Base-by-base conservation (phyloP, 2,797 vertebrate species). In the Brachyrhaphis roseni region DNA sequence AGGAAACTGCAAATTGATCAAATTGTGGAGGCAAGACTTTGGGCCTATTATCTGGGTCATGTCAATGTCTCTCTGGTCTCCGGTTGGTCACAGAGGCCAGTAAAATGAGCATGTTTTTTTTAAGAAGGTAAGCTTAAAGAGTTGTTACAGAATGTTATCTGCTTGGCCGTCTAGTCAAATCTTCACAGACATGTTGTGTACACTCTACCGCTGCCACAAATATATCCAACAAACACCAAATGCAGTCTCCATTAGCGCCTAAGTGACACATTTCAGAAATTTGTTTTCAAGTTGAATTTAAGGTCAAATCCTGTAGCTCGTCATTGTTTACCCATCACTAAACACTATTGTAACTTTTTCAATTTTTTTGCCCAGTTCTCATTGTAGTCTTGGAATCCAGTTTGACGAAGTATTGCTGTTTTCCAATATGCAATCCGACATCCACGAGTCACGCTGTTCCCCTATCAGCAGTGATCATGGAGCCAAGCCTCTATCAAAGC, bases 1-100 rank as follows among this genome's bases (percentile, higher is more conserved):
- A 92, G 87, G 92, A 93, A 94, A 94, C 94, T 84, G 92, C 94
- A 96, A 95, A 96, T 95, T 96, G 95, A 95, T 95, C 93, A 95
- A 96, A 96, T 95, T 96, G 95, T 95, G 88, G 93, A 94, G 88
- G 94, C 90, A 95, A 94, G 94, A 95, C 93, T 95, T 96, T 94
- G 90, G 90, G 93, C 93, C 95, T 88, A 95, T 96, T 96, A 96
- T 96, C 92, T 95, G 94, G 95, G 96, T 96, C 95, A 95, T 93
- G 95, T 95, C 95, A 96, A 90, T 88, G 87, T 94, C 93, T 94
- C 89, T 95, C 93, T 93, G 93, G 93, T 94, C 93, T 93, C 87
- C 88, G 82, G 91, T 93, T 91, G 93, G 93, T 94, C 90, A 91
- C 83, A 89, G 84, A 84, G 84, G 86, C 82, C 89, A 81, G 83